A percentile compares a stretch with the other conserved stretches of the same genome.
Conservation (phyloP, 2,113 vertebrate species). For the Cyrtonyx montezumae region DNA sequence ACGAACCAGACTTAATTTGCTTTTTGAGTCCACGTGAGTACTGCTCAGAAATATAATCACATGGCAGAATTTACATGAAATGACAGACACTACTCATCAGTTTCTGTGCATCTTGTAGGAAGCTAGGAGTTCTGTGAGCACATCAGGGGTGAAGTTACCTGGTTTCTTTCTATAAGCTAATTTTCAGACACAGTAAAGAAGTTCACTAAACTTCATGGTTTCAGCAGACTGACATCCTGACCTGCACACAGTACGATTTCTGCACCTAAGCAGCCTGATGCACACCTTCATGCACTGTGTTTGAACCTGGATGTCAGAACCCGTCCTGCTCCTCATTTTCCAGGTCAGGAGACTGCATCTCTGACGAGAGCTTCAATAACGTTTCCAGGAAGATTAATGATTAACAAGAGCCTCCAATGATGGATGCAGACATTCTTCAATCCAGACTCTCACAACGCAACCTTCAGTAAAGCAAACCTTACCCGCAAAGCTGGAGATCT, state of each 20-base stretch:
- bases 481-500: not conserved
- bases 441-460: not conserved
- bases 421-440: not conserved
- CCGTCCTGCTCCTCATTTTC: not conserved
- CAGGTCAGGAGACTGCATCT: not conserved
- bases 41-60: not conserved
- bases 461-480: not conserved
- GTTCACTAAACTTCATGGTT: not conserved
- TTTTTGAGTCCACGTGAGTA: not conserved
- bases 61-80: not conserved
- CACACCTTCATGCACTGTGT: not conserved
- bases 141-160: not conserved
- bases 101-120: not conserved
- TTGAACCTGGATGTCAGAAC: not conserved
- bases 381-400: not conserved
- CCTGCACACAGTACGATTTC: not conserved
- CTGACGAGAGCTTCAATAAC: not conserved
- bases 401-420: slow-evolving; percentile 4
- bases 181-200: not conserved
- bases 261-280: not conserved
- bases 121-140: not conserved
- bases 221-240: not conserved
- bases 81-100: not conserved
- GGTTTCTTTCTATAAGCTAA: not conserved
- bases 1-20: not conserved